These are phyloP conservation scores for Enteromius viviparus DNA, from an alignment of 2,797 vertebrate genomes.

Conservation along the genomic window DNA sequence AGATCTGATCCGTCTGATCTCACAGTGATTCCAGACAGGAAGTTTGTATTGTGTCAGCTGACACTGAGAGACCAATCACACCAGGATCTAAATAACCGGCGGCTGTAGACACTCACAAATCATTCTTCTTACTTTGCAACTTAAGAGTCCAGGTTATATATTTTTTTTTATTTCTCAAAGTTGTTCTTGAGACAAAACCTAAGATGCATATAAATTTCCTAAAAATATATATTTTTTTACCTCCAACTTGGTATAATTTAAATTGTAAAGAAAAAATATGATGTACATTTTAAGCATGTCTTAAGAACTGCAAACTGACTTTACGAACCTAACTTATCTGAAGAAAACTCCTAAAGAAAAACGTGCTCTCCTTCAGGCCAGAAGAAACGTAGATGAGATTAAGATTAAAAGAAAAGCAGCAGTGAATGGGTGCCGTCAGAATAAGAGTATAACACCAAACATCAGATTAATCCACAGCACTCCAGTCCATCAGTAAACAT, in stretches of 20 bases:
- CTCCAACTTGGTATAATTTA: no score
- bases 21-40: background rate
- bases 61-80: background rate
- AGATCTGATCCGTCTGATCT: conserved; percentile 43
- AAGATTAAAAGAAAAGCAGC: background rate
- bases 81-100: background rate
- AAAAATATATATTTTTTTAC: background rate
- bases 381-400: background rate
- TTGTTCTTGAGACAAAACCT: background rate
- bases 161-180: background rate
- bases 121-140: background rate
- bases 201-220: background rate
- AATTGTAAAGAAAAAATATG: background rate
- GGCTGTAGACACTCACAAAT: background rate
- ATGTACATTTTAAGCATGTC: background rate
- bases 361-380: background rate
- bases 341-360: no score
- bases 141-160: background rate
- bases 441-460: background rate
- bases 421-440: background rate
- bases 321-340: background rate
- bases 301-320: background rate
- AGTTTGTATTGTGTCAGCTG: background rate
- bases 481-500: background rate
- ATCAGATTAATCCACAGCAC: background rate